phyloP scores from a whole-genome alignment of 2,797 vertebrate genomes.

The Aythya fuligula region DNA sequence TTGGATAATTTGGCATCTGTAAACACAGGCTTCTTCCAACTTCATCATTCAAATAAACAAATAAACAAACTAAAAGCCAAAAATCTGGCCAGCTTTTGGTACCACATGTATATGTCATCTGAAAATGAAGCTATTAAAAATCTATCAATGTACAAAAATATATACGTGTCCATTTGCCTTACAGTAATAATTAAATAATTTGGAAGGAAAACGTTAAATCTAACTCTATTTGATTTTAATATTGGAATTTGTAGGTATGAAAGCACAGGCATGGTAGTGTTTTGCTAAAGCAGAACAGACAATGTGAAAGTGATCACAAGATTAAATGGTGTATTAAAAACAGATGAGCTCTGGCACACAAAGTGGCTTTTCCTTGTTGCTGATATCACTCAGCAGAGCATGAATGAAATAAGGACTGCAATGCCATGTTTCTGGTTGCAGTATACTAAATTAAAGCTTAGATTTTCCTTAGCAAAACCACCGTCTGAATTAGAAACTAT shows the following conservation, averaged over 20 bases:
- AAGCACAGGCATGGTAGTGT: neutral
- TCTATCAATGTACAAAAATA: neutral
- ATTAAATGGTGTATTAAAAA: slow-evolving; percentile 22
- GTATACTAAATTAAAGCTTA: neutral
- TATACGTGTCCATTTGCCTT: neutral
- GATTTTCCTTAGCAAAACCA: neutral
- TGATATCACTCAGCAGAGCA: neutral
- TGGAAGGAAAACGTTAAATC: neutral
- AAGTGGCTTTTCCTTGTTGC: neutral
- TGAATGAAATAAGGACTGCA: neutral
- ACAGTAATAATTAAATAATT: neutral
- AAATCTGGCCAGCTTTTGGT: neutral
- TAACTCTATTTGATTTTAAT: neutral
- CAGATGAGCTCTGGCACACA: neutral
- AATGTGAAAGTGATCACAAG: neutral
- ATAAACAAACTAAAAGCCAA: neutral
- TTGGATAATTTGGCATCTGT: neutral
- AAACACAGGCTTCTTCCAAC: neutral
- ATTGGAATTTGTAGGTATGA: neutral
- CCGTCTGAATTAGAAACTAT: neutral
- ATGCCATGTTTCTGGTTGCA: neutral
- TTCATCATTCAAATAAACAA: neutral
- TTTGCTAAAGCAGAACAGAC: neutral
- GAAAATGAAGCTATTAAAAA: neutral
- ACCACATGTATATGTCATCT: neutral